These are phyloP conservation scores for Huso huso DNA, from an alignment of 2,797 vertebrate species.

Conservation along the genomic window DNA sequence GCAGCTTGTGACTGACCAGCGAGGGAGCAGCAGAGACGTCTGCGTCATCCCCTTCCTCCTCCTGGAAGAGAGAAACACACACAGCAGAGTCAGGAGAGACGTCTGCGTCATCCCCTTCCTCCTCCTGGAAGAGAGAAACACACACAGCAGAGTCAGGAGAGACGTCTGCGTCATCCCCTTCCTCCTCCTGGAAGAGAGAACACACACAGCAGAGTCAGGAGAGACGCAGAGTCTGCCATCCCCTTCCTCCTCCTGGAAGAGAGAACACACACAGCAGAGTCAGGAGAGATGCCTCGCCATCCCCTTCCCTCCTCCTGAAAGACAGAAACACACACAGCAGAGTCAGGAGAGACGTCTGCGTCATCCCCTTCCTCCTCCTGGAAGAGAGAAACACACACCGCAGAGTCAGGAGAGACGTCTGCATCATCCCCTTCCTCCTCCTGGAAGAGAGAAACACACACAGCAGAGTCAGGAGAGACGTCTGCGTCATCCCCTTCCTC, in stretches of 20 bases:
- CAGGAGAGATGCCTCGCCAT: too few relatives aligned
- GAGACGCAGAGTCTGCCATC: too few relatives aligned
- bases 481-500: too few relatives aligned
- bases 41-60: constrained; percentile 85
- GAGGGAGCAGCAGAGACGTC: constrained; percentile 57
- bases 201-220: background rate
- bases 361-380: too few relatives aligned
- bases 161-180: constrained; percentile 58
- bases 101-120: constrained; percentile 81
- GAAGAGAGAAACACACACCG: too few relatives aligned
- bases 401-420: too few relatives aligned
- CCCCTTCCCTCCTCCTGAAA: background rate
- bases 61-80: constrained; percentile 50
- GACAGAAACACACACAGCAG: background rate
- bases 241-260: too few relatives aligned
- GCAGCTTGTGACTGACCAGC: constrained; percentile 67
- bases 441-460: too few relatives aligned
- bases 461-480: too few relatives aligned
- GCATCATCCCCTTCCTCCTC: too few relatives aligned
- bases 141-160: background rate
- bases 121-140: constrained; percentile 62
- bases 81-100: constrained; percentile 37
- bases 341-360: background rate
- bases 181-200: constrained; percentile 54
- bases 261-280: too few relatives aligned